Conservation (phyloP, 2,888 invertebrate genomes). For the Rhyacophila evoluta region DNA sequence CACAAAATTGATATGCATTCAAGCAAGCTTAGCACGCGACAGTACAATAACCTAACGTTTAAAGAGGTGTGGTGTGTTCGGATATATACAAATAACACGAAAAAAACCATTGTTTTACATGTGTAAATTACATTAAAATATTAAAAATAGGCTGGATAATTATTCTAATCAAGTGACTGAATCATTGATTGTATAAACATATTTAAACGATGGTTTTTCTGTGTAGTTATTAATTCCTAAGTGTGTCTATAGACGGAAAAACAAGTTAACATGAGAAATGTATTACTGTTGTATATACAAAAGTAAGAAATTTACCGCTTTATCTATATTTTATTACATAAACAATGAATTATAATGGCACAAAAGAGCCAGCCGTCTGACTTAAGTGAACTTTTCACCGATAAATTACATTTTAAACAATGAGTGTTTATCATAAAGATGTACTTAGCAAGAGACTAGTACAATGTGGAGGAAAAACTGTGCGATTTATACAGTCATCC, state of each 20-base stretch:
- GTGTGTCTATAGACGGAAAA: background rate
- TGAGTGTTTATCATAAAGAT: slow-evolving; percentile 26
- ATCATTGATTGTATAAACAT: too few species aligned
- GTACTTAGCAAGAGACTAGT: background rate
- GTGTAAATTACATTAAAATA: background rate
- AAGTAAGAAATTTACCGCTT: background rate
- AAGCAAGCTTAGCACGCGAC: slow-evolving; percentile 35
- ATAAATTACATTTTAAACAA: slow-evolving; percentile 43
- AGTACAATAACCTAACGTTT: slow-evolving; percentile 29
- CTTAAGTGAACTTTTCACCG: slow-evolving; percentile 47
- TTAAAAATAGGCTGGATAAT: background rate
- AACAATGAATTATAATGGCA: background rate
- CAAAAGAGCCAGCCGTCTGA: background rate
- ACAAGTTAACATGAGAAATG: background rate
- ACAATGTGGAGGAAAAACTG: background rate
- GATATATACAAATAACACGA: background rate
- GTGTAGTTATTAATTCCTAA: background rate
- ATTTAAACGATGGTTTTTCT: background rate
- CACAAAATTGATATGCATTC: slow-evolving; percentile 31
- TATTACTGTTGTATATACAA: background rate
- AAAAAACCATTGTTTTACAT: too few species aligned
- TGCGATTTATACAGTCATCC: background rate
- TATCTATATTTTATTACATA: background rate
- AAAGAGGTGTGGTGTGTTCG: background rate
- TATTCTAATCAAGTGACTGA: too few species aligned